Percentiles rank a stretch among this genome's conserved stretches.
Conservation (phyloP, 2,797 vertebrate species). For the Pelochelys cantorii region DNA sequence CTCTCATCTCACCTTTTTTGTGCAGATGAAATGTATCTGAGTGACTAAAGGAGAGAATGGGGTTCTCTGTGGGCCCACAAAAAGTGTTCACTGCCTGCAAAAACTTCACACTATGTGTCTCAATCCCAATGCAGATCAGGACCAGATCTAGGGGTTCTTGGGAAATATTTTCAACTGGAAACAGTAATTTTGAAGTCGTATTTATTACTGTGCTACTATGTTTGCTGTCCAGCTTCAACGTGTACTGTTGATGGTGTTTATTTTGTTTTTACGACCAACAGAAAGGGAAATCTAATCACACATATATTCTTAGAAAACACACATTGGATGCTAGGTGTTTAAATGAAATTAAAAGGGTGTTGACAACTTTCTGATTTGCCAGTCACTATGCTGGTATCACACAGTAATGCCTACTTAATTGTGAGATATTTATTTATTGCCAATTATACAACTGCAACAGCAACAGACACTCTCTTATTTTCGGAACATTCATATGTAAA, state of each 20-base stretch:
- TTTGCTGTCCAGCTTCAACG: not conserved
- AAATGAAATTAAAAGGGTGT: conserved; percentile 25
- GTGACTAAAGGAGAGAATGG: not conserved
- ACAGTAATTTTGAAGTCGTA: conserved; percentile 28
- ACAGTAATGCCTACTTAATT: conserved; percentile 21
- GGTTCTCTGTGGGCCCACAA: not conserved
- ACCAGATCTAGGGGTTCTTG: not conserved
- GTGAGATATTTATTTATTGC: conserved; percentile 61
- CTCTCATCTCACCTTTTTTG: not conserved
- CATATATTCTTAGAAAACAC: not conserved
- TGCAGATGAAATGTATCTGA: not conserved
- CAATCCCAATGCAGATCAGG: conserved; percentile 11
- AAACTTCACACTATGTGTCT: conserved; percentile 7
- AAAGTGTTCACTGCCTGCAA: accelerated
- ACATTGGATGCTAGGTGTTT: not conserved
- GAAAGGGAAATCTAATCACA: conserved; percentile 2
- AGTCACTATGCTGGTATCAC: conserved; percentile 25
- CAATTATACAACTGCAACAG: conserved; percentile 71
- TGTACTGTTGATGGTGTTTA: not conserved
- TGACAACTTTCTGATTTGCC: conserved; percentile 35
- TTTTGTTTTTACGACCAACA: conserved; percentile 25
- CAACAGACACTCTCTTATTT: conserved; percentile 77
- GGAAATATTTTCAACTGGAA: not conserved
- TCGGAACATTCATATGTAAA: conserved; percentile 82
- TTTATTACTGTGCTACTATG: not conserved